Base-by-base conservation (phyloP, 2,797 vertebrate genomes). In the Percopsis omiscomaycus region DNA sequence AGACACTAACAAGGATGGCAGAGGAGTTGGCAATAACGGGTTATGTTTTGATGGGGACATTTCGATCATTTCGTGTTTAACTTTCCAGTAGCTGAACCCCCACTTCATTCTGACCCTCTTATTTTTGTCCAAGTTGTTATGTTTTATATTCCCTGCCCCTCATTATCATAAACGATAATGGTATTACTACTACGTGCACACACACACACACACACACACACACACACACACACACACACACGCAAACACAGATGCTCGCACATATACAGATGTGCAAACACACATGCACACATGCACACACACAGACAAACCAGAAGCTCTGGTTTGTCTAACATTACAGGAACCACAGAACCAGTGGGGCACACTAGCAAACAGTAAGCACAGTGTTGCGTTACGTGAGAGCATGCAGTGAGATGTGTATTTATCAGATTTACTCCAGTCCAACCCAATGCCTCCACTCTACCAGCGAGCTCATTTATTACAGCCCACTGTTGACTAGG, bases 381-480 rank as follows among this genome's bases (percentile, higher is more conserved):
- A 27, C 47, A 27, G 59, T 63, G 60, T 53, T 44, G 71, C 79
- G 71, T 68, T 75, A 77, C 70, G 74, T 80, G 66, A 67, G 70
- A 66, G 60, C 64, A 22, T 66, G 54, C 46, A 68, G 55, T 75
- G 68, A 72, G 80, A 82, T 79, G 72, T 86, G 82, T 81, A 77
- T 86, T 82, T 81, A 78, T 82, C 82, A 75, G 75, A 68, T 78
- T 84, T 75, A 69, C 63, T 77, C 45, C 53, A 59, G 76, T 64
- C 71, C 69, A 66, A 5, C 69, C 70, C 61, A 52, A 8, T 53
- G 61, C 61, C 69, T 63, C 63, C 50, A 57, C 65, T 75, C 66
- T 75, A 68, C 48, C 67, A 58, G 42, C 73, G 59, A 78, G 61
- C 73, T 78, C 56, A 62, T 62, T 79, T 74, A 22, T 75, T 74